Conservation (phyloP, 2,888 invertebrate genomes). For the Microplitis manilae region DNA sequence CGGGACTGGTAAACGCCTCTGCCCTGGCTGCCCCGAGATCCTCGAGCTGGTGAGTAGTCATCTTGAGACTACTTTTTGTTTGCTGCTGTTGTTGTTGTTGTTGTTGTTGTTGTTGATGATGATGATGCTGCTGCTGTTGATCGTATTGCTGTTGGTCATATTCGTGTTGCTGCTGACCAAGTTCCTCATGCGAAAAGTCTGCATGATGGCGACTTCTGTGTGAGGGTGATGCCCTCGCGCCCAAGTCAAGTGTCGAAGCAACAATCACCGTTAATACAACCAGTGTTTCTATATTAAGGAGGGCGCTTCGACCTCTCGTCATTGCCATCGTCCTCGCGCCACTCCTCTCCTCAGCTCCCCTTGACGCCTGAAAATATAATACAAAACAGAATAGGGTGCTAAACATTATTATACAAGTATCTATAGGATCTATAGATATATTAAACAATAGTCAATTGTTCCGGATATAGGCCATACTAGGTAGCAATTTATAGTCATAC, state of each 20-base stretch:
- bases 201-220: slow-evolving; percentile 68
- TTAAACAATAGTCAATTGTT: too few species aligned
- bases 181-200: slow-evolving; percentile 64
- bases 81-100: slow-evolving; percentile 61
- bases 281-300: slow-evolving; percentile 59
- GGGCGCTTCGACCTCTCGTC: slow-evolving; percentile 62
- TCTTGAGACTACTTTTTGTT: slow-evolving; percentile 7
- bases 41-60: slow-evolving; percentile 36
- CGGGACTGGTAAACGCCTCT: slow-evolving; percentile 69
- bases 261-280: slow-evolving; percentile 58
- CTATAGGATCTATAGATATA: too few species aligned
- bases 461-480: too few species aligned
- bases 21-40: slow-evolving; percentile 70
- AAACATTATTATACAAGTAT: too few species aligned
- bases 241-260: slow-evolving; percentile 57
- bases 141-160: slow-evolving; percentile 67
- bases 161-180: slow-evolving; percentile 53
- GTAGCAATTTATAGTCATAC: not conserved
- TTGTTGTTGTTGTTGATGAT: slow-evolving; percentile 65
- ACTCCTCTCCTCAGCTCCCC: slow-evolving; percentile 39
- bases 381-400: slow-evolving; percentile 35
- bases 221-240: slow-evolving; percentile 62
- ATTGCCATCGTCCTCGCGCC: slow-evolving; percentile 57
- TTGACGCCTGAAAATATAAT: slow-evolving; percentile 53
- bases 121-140: slow-evolving; percentile 54